A percentile compares a stretch with the other conserved stretches of the same genome.
These are phyloP conservation scores for Zygaena filipendulae DNA, from an alignment of 2,888 invertebrate genomes.

Conservation along the genomic window DNA sequence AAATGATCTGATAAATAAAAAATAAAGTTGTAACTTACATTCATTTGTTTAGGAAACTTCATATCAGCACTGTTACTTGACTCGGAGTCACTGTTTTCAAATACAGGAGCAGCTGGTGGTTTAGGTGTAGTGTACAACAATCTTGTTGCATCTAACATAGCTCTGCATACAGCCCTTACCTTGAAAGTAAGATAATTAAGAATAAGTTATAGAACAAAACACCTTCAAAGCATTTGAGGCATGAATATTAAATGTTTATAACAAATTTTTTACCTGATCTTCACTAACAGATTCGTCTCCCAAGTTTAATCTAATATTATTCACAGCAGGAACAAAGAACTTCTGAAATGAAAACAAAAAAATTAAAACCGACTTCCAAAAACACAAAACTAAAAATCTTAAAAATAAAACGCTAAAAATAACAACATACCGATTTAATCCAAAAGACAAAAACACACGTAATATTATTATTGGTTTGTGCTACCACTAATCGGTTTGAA, in stretches of 20 bases:
- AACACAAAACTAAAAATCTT: too few relatives aligned
- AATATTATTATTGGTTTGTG: too few relatives aligned
- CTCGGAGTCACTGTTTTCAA: conserved; percentile 67
- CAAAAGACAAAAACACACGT: too few relatives aligned
- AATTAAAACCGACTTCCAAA: too few relatives aligned
- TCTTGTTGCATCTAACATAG: conserved; percentile 84
- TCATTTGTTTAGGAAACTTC: conserved; percentile 41
- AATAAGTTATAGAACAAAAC: not conserved
- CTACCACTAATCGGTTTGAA: too few relatives aligned
- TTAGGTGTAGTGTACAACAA: conserved; percentile 71
- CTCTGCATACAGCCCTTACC: conserved; percentile 76
- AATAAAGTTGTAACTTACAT: conserved; percentile 29
- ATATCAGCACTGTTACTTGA: conserved; percentile 57
- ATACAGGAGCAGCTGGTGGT: conserved; percentile 53
- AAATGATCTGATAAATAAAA: too few relatives aligned
- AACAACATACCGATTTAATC: too few relatives aligned
- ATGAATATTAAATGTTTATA: too few relatives aligned
- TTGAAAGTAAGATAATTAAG: conserved; percentile 18
- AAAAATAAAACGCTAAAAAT: too few relatives aligned
- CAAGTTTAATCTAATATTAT: conserved; percentile 79
- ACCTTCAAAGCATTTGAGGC: too few relatives aligned
- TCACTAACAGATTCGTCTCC: conserved; percentile 80
- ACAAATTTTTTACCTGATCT: conserved; percentile 78
- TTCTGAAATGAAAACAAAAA: conserved; percentile 63
- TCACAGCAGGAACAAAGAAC: conserved; percentile 83